These are phyloP conservation scores for Scrobipalpa costella DNA, from an alignment of 2,888 invertebrate species.

Conservation along the genomic window DNA sequence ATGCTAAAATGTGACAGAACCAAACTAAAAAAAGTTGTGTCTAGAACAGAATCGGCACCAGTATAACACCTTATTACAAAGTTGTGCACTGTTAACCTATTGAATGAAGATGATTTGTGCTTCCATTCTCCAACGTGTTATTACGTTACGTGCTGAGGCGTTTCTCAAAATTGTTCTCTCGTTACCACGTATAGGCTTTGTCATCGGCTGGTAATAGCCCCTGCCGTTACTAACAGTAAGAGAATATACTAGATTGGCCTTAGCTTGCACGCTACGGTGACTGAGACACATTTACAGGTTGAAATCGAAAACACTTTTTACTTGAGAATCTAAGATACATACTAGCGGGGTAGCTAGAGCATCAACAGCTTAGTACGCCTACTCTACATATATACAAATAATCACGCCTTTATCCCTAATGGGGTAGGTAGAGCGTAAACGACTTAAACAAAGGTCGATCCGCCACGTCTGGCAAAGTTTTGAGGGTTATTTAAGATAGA, in stretches of 20 bases:
- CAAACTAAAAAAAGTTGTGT: too few species aligned
- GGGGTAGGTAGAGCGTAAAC: too few species aligned
- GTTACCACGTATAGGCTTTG: constrained; percentile 45
- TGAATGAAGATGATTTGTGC: constrained; percentile 21
- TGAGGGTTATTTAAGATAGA: too few species aligned
- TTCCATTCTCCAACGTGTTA: constrained; percentile 11
- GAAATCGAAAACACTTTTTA: not conserved
- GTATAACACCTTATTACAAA: constrained; percentile 4
- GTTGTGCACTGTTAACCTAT: constrained; percentile 21
- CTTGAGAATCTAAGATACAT: too few species aligned
- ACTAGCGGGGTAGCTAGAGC: too few species aligned
- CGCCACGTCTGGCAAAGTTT: too few species aligned
- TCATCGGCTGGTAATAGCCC: constrained; percentile 62
- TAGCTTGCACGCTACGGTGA: constrained; percentile 38
- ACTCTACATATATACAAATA: too few species aligned
- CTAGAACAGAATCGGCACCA: too few species aligned
- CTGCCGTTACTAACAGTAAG: constrained; percentile 63
- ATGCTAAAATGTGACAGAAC: too few species aligned
- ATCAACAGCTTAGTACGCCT: too few species aligned
- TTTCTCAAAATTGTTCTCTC: constrained; percentile 28
- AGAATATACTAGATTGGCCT: constrained; percentile 35
- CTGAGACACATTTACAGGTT: not conserved
- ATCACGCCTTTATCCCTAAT: too few species aligned
- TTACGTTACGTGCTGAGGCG: constrained; percentile 12
- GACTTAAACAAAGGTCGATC: too few species aligned